Percentiles rank a stretch among this genome's conserved stretches.
These are phyloP conservation scores for Sapajus apella DNA, from an alignment of 2,113 vertebrate genomes.

Conservation along the genomic window DNA sequence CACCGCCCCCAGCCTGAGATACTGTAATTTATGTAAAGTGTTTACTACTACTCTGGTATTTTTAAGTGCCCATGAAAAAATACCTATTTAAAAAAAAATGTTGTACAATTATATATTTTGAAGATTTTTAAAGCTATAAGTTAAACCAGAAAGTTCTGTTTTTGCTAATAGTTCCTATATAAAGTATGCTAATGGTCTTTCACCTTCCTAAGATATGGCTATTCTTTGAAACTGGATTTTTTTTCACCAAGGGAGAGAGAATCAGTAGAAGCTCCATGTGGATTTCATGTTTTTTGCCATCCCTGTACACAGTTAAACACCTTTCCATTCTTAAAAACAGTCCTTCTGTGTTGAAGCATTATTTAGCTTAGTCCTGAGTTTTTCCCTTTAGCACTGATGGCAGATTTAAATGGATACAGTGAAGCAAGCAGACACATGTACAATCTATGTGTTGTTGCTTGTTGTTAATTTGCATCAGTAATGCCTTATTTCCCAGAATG, in stretches of 20 bases:
- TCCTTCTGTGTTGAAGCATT: background rate
- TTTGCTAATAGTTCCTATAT: background rate
- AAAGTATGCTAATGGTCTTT: background rate
- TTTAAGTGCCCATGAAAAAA: conserved; percentile 24
- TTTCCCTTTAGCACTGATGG: background rate
- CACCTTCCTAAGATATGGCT: background rate
- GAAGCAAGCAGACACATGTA: background rate
- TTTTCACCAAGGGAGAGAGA: background rate
- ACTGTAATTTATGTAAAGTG: background rate
- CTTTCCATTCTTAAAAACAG: background rate
- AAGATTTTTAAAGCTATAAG: background rate
- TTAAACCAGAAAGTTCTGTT: background rate
- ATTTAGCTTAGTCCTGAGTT: background rate
- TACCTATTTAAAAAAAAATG: background rate
- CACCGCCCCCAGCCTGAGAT: background rate
- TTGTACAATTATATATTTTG: background rate
- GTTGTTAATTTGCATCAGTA: background rate
- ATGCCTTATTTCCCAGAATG: background rate
- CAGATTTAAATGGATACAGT: background rate
- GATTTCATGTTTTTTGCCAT: background rate
- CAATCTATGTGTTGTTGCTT: background rate
- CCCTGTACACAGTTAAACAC: background rate
- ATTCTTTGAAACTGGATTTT: background rate
- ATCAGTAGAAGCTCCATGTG: background rate
- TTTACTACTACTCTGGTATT: background rate